Evolutionary conservation across 1,140 invertebrate genomes (phyloP).

Genomic region (Latrodectus geometricus): DNA sequence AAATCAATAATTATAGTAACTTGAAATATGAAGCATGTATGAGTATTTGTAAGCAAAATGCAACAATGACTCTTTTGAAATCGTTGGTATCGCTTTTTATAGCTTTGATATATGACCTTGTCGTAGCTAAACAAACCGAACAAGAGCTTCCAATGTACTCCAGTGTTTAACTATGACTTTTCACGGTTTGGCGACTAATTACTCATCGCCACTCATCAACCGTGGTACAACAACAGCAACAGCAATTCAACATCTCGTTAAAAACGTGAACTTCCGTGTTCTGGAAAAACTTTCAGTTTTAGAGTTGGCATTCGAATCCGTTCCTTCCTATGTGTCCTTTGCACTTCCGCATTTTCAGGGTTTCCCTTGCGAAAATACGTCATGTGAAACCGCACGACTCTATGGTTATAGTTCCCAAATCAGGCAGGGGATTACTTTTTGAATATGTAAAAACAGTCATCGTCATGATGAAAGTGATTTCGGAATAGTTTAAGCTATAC

Average conservation of each 20-base stretch:
- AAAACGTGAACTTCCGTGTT: not conserved
- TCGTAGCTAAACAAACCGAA: not conserved
- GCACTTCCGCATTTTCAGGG: not conserved
- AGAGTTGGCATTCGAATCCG: not conserved
- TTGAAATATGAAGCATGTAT: no score
- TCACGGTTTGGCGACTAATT: not conserved
- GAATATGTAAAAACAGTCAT: no score
- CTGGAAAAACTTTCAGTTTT: not conserved
- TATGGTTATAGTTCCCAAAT: no score
- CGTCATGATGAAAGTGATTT: no score
- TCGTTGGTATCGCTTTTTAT: no score
- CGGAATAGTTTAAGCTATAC: no score
- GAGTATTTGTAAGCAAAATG: no score
- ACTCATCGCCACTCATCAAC: not conserved
- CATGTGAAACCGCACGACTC: not conserved
- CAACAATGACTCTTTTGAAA: no score
- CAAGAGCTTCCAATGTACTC: no score
- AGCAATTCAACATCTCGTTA: not conserved
- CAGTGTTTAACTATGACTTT: not conserved
- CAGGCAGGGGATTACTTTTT: no score
- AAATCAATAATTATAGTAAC: no score
- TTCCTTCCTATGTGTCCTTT: not conserved
- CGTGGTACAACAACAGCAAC: not conserved
- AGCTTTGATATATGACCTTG: constrained; percentile 22
- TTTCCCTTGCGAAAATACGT: not conserved